Conservation (phyloP, 2,888 invertebrate genomes). For the Nymphalis urticae region DNA sequence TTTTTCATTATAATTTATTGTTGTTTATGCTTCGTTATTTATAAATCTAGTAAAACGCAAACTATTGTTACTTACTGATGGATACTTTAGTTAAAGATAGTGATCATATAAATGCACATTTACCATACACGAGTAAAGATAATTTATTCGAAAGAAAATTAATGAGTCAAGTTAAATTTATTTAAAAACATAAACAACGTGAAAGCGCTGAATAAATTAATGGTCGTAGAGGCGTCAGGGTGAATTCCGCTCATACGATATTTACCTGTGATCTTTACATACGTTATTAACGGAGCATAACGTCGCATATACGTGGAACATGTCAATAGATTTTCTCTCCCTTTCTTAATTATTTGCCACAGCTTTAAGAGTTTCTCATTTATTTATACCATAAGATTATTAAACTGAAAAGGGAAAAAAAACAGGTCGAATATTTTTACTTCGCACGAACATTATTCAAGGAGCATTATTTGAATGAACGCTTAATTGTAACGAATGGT, state of each 20-base stretch:
- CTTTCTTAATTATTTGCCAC: slow-evolving; percentile 24
- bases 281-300: slow-evolving; percentile 18
- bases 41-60: no score
- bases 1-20: no score
- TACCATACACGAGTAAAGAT: neutral
- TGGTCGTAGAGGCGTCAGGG: neutral
- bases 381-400: slow-evolving; percentile 14
- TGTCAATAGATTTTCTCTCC: slow-evolving; percentile 21
- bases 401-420: neutral
- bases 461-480: neutral
- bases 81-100: neutral
- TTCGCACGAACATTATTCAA: neutral
- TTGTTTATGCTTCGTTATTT: no score
- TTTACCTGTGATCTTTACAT: slow-evolving; percentile 8
- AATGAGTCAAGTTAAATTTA: neutral
- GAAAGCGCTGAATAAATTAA: neutral
- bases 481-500: no score
- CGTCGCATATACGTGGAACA: slow-evolving; percentile 12
- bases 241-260: neutral
- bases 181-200: neutral
- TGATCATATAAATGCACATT: no score
- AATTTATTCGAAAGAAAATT: neutral
- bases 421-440: neutral
- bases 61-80: no score
- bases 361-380: slow-evolving; percentile 23